Percentiles rank a stretch among this genome's conserved stretches.
Conservation (phyloP, 2,797 vertebrate genomes). For the Linurgus olivaceus region DNA sequence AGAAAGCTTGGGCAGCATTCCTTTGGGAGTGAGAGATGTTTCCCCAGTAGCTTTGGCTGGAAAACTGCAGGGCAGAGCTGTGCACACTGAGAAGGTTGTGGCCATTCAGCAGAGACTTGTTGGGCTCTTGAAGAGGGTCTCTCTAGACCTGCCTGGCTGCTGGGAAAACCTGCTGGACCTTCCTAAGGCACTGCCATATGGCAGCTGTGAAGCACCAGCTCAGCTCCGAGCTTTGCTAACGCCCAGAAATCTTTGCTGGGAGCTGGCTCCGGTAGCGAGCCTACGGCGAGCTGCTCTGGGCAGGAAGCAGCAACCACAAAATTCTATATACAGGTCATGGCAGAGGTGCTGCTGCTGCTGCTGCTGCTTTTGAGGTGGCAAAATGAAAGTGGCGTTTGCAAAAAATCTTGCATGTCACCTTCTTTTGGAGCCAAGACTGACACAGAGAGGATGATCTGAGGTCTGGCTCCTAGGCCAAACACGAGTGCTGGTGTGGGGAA, state of each 20-base stretch:
- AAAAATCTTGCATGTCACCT: not conserved
- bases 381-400: conserved; percentile 6
- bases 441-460: not conserved
- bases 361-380: conserved; percentile 29
- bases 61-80: not conserved
- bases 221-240: not conserved
- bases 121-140: not conserved
- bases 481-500: rapidly evolving
- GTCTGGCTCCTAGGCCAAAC: not conserved
- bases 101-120: not conserved
- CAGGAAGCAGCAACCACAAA: conserved; percentile 57
- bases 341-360: not conserved
- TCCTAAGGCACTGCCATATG: not conserved
- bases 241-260: not conserved
- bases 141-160: not conserved
- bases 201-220: not conserved
- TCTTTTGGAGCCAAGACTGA: not conserved
- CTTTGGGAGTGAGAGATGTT: not conserved
- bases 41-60: not conserved
- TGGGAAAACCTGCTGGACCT: not conserved
- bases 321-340: not conserved
- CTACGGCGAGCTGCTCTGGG: not conserved
- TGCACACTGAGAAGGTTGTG: rapidly evolving
- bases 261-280: not conserved
- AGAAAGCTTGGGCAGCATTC: not conserved